Evolutionary conservation across 2,888 invertebrate species (phyloP), one percentile per base, ranked within the genome.

Genomic region (Prosapia bicincta): DNA sequence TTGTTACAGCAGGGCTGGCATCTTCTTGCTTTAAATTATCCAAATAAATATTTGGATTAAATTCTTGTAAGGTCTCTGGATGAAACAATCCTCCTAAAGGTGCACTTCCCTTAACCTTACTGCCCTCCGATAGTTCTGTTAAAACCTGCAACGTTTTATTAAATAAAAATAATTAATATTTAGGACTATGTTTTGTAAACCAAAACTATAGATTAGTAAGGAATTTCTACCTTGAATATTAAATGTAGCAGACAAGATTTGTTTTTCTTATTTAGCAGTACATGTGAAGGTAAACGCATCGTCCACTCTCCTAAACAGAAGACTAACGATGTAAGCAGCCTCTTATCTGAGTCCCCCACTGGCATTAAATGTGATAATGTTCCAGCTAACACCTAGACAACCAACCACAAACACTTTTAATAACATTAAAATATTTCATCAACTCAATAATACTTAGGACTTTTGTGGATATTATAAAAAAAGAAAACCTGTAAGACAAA

Each of bases 221-320:
- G n/a, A n/a, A n/a, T n/a, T 30, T 30, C n/a, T 76, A 94, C 93
- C 84, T 91, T 90, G 83, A 95, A 91, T 79, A 95, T 91, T 77
- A 91, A 89, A 66, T 93, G 86, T 76, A 94, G 85, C 28, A 90
- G 83, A 69, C 87, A 74, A 25, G 76, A 71, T 65, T 75, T 75
- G 26, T 68, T 79, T 65, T 78, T 78, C 38, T 76, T 78, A 30
- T 80, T 79, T 9, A 83, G 79, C n/a, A 84, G 81, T 26, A 82
- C 82, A 15, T 83, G 79, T 30, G 86, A 81, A 0, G 88, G 88
- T 76, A 97, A 89, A 69, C 92, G 89, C 90, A 98, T 96, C 74
- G 96, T 96, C 92, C 97, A 97, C 85, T 98, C 97, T 0, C 96
- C 96, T 78, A 98, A 87, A 83, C 96, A 95, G 75, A 97, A 90